These are phyloP conservation scores for Brachypalpus laphriformis DNA, from an alignment of 2,888 invertebrate genomes.

Conservation along the genomic window DNA sequence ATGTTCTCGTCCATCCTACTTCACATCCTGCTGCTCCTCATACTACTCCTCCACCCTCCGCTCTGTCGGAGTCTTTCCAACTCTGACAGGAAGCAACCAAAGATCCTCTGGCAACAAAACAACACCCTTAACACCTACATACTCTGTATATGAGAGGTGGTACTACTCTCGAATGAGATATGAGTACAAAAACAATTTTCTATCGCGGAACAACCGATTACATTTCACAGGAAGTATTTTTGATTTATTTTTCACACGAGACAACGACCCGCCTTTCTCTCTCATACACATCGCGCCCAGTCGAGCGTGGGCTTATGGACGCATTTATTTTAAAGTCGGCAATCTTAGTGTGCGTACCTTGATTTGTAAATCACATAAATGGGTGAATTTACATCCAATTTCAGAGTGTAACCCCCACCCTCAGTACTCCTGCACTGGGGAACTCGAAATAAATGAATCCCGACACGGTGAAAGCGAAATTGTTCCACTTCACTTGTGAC, in stretches of 20 bases:
- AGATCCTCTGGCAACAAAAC: slow-evolving; percentile 55
- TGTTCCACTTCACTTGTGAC: slow-evolving; percentile 47
- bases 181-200: slow-evolving; percentile 64
- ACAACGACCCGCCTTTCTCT: slow-evolving; percentile 22
- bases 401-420: slow-evolving; percentile 5
- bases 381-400: slow-evolving; percentile 68
- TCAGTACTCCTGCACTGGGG: no score
- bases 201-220: slow-evolving; percentile 68
- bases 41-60: no score
- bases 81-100: slow-evolving; percentile 60
- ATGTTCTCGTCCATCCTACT: slow-evolving; percentile 37
- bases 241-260: slow-evolving; percentile 71
- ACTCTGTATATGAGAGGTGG: neutral
- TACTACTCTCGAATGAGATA: slow-evolving; percentile 45
- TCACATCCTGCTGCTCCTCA: neutral
- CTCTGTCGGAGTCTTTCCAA: slow-evolving; percentile 50
- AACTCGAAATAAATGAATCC: slow-evolving; percentile 50
- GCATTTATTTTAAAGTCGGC: slow-evolving; percentile 57
- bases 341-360: slow-evolving; percentile 53
- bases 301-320: slow-evolving; percentile 16
- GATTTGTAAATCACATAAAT: slow-evolving; percentile 73
- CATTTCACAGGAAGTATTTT: slow-evolving; percentile 68
- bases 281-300: no score
- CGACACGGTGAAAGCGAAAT: slow-evolving; percentile 29
- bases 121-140: slow-evolving; percentile 33